Evolutionary conservation across 2,888 invertebrate species (phyloP).

Genomic region (Leucoptera coffeella): DNA sequence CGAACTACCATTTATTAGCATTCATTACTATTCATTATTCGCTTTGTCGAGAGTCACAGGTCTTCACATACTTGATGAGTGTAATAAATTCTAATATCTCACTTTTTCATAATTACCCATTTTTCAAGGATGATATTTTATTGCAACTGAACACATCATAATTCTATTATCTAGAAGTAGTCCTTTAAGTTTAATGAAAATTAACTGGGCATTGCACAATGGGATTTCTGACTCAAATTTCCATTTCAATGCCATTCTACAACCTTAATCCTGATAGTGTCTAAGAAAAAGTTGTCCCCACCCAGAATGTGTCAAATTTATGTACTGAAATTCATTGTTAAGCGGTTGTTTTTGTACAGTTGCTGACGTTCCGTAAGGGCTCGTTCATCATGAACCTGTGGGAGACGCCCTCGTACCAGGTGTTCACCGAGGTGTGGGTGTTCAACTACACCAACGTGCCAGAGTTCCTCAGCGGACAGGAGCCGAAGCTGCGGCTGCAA

Average conservation of each 20-base stretch:
- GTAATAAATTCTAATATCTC: too few species aligned
- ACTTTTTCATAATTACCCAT: too few species aligned
- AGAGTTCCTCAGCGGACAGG: conserved; percentile 58
- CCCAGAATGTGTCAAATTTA: too few species aligned
- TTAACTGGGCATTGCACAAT: too few species aligned
- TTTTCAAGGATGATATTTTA: too few species aligned
- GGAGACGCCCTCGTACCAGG: conserved; percentile 63
- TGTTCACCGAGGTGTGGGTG: conserved; percentile 63
- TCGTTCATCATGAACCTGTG: conserved; percentile 61
- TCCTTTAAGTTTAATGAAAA: not conserved
- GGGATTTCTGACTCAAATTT: not conserved
- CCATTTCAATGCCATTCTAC: not conserved
- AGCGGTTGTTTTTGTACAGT: conserved; percentile 26
- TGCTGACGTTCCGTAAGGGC: conserved; percentile 50
- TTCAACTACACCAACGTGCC: conserved; percentile 77
- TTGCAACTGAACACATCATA: too few species aligned
- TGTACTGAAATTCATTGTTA: too few species aligned
- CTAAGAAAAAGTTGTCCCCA: not conserved
- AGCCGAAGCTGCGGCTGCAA: conserved; percentile 57
- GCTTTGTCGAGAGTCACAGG: too few species aligned
- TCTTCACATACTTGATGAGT: too few species aligned
- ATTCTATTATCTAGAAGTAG: too few species aligned
- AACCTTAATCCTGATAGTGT: not conserved
- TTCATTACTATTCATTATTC: too few species aligned
- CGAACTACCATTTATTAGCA: not conserved